These are phyloP conservation scores for Agelaius tricolor DNA, from an alignment of 2,113 vertebrate species.

Conservation along the genomic window DNA sequence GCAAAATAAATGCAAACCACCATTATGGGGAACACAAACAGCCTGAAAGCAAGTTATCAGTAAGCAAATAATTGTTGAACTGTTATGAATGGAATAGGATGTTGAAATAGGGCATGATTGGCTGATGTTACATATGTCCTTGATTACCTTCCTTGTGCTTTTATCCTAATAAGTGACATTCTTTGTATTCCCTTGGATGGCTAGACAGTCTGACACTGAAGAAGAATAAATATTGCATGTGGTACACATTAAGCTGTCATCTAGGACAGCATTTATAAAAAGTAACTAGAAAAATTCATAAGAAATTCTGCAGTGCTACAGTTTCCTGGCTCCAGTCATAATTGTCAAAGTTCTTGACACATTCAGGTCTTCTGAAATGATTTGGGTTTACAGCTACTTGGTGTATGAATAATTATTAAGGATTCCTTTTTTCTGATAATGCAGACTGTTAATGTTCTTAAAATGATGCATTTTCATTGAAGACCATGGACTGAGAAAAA, in stretches of 20 bases:
- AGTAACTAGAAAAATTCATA: slow-evolving; percentile 91
- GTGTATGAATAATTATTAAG: slow-evolving; percentile 84
- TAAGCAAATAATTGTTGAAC: slow-evolving; percentile 94
- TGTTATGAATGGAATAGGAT: slow-evolving; percentile 91
- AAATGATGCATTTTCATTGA: slow-evolving; percentile 64
- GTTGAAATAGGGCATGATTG: slow-evolving; percentile 92
- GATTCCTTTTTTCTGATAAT: slow-evolving; percentile 68
- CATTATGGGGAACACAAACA: slow-evolving; percentile 90
- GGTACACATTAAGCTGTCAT: slow-evolving; percentile 99
- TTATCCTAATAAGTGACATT: slow-evolving; percentile 99
- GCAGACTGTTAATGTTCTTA: slow-evolving; percentile 60
- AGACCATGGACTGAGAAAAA: background rate
- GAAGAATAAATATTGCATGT: slow-evolving; percentile 99
- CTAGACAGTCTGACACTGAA: slow-evolving; percentile 99
- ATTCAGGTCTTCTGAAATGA: slow-evolving; percentile 80
- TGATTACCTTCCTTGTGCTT: slow-evolving; percentile 99
- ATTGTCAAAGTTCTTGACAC: slow-evolving; percentile 92
- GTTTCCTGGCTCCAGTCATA: slow-evolving; percentile 96
- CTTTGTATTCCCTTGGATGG: slow-evolving; percentile 98
- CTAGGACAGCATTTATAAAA: slow-evolving; percentile 89
- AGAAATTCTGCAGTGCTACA: slow-evolving; percentile 89
- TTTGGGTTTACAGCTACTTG: slow-evolving; percentile 81
- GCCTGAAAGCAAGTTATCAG: slow-evolving; percentile 96
- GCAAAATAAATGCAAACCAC: slow-evolving; percentile 95
- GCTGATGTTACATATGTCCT: slow-evolving; percentile 99